Evolutionary conservation across 1,140 invertebrate genomes (phyloP), one percentile per base, ranked within the genome.

Genomic region (Ceratoteleas bidentatus): DNA sequence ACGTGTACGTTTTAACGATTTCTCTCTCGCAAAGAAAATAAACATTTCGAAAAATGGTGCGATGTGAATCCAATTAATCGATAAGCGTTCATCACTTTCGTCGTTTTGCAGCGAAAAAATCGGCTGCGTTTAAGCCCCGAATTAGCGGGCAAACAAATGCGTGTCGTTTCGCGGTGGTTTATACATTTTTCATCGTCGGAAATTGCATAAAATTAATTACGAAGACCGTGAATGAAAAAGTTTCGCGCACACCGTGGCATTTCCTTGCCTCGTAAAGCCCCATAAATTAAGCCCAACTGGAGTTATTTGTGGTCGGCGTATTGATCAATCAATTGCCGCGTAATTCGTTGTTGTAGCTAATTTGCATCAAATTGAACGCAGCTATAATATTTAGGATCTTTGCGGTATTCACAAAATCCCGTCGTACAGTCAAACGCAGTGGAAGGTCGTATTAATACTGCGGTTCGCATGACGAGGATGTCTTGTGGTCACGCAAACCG

Each of bases 401-500:
- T 81, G 78, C 49, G 72, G 78, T 75, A 60, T 72, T 81, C 72
- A 70, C 72, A 76, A 76, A 81, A 81, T 76, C 47, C 66, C 49
- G 60, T 9, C 54, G 61, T 64, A 66, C 6, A 76, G 60, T 76
- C 66, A 60, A 70, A 75, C 60, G 72, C 66, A 53, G 58, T 69
- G 65, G 47, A 81, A 53, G 45, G 64, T 81, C 52, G 58, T 69
- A 81, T 80, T 81, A 81, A 77, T 74, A 62, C 60, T 68, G 72
- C 54, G 79, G 68, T 64, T 72, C 72, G 77, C 60, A 73, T 80
- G 61, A 68, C 66, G 52, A 72, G 72, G 72, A 76, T 84, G 84
- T 80, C 78, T 83, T 81, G 81, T 76, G 77, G 81, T 87, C 85
- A 85, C 85, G 85, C 85, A 76, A 85, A 69, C 81, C 56, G 53